Evolutionary conservation across 2,113 vertebrate genomes (phyloP).

Genomic region (Petaurus breviceps): DNA sequence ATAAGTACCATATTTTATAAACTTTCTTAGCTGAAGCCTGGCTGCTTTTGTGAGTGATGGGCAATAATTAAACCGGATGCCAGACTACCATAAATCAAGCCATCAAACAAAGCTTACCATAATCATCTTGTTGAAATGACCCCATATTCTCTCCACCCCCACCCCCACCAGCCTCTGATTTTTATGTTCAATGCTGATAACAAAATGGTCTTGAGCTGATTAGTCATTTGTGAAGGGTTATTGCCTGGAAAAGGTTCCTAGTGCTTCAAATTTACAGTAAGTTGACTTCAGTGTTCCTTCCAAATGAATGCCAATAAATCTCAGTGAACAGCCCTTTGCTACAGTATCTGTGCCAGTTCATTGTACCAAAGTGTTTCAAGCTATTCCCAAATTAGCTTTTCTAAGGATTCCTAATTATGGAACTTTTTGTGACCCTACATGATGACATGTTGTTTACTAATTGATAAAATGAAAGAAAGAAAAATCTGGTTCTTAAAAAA

Average conservation of each 20-base stretch:
- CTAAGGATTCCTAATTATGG: constrained; percentile 11
- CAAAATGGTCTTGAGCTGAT: constrained; percentile 53
- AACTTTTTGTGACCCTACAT: not conserved
- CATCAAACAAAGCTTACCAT: constrained; percentile 19
- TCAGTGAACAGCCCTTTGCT: not conserved
- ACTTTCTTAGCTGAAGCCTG: constrained; percentile 50
- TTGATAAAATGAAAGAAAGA: not conserved
- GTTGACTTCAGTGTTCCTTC: constrained; percentile 35
- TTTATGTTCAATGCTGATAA: constrained; percentile 59
- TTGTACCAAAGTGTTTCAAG: not conserved
- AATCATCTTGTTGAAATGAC: constrained; percentile 58
- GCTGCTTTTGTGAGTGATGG: not conserved
- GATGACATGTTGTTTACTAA: not conserved
- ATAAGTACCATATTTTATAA: constrained; percentile 17
- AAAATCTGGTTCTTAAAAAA: not conserved
- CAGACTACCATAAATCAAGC: constrained; percentile 33
- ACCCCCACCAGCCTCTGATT: constrained; percentile 10
- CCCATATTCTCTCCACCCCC: constrained; percentile 1
- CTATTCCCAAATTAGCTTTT: constrained; percentile 34
- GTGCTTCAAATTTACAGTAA: constrained; percentile 68
- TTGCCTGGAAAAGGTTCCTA: constrained; percentile 51
- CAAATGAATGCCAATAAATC: constrained; percentile 33
- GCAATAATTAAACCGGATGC: constrained; percentile 46
- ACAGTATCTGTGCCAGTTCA: not conserved
- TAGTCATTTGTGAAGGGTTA: constrained; percentile 59